Evolutionary conservation across 2,113 vertebrate species (phyloP), one percentile per base, ranked within the genome.

Genomic region (Baryphthengus martii): DNA sequence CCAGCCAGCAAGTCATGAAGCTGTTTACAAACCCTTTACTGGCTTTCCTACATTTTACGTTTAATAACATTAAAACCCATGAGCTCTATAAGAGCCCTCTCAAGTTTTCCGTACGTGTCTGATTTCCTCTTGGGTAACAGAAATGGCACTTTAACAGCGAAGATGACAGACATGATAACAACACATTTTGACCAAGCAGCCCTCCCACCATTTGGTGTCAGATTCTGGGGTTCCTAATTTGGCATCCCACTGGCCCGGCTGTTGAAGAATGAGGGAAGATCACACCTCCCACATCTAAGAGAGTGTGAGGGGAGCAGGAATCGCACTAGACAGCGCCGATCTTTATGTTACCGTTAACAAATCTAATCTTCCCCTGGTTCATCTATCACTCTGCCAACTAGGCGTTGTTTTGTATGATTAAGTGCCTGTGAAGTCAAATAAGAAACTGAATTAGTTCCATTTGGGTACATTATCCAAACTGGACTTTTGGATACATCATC

Each of bases 341-440:
- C 90, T 88, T 92, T 65, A 84, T 70, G 56, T 63, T 77, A 71
- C 49, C 0, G 0, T 81, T 95, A 95, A 88, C 67, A 78, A 92
- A 90, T 82, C 71, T 88, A 81, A 84, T 92, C 63, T 93, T 72
- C 65, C 76, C 56, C 44, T 39, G 21, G 52, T 87, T 95, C 72
- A 78, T 90, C 90, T 75, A 45, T 93, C 90, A 93, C 72, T 71
- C 56, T 93, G 79, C 67, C 90, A 89, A 25, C 65, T 21, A 71
- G 65, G 61, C 79, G 68, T 71, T 11, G 0, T 82, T 96, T 72
- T 53, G 37, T 81, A 45, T 65, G 61, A 93, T 85, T 67, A 94
- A 93, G 56, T 79, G 65, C 37, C 73, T 68, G 65, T 82, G 88
- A 93, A 96, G 95, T 94, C 93, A 79, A 95, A 90, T 92, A 87